These are phyloP conservation scores for Siderastrea radians DNA, from an alignment of 92 coral and sea anemone species.

Conservation along the genomic window DNA sequence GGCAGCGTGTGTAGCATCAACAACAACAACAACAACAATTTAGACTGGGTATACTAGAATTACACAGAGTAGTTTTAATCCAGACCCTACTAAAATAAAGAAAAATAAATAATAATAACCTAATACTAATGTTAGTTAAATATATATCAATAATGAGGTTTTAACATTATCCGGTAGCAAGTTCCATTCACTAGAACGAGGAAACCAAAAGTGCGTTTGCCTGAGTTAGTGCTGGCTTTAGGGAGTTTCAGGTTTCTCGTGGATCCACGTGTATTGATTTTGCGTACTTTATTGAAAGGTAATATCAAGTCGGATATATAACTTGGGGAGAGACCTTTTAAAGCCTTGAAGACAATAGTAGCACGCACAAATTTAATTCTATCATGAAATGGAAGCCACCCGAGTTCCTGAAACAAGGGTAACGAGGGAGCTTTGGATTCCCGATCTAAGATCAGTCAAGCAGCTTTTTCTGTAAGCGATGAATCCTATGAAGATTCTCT, in stretches of 20 bases:
- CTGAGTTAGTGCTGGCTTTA: too few relatives aligned
- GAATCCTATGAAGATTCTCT: background rate
- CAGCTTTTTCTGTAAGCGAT: background rate
- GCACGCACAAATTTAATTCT: slow-evolving; percentile 10
- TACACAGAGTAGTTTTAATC: too few relatives aligned
- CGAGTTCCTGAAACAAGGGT: slow-evolving; percentile 11
- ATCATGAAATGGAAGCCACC: slow-evolving; percentile 9
- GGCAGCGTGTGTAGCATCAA: too few relatives aligned
- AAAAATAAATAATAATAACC: too few relatives aligned
- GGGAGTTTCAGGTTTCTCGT: slow-evolving; percentile 4
- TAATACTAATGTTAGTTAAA: too few relatives aligned
- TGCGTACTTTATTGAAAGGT: background rate
- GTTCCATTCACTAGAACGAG: too few relatives aligned
- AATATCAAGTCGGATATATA: background rate
- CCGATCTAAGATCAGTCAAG: slow-evolving; percentile 13
- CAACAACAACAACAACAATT: too few relatives aligned
- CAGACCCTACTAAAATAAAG: too few relatives aligned
- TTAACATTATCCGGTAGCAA: too few relatives aligned
- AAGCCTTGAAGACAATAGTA: background rate
- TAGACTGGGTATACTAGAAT: too few relatives aligned
- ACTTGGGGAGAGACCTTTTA: background rate
- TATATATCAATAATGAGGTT: too few relatives aligned
- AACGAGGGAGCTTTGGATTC: slow-evolving; percentile 19
- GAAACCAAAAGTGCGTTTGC: too few relatives aligned
- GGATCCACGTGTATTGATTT: background rate